These are phyloP conservation scores for Rhinophrynus dorsalis DNA, from an alignment of 2,797 vertebrate species.

Conservation along the genomic window DNA sequence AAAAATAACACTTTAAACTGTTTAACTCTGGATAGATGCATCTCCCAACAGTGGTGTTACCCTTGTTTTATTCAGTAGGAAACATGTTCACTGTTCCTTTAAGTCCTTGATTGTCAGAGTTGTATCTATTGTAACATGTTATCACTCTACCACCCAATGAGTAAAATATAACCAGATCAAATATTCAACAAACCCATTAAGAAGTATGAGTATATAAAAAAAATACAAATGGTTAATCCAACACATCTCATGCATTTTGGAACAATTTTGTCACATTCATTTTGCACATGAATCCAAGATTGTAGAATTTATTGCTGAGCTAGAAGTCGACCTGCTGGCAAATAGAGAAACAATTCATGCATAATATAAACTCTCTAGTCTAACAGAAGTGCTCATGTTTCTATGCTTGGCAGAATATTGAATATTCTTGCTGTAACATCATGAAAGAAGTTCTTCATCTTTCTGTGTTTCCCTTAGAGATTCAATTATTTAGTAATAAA, in stretches of 20 bases:
- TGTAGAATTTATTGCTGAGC: slow-evolving; percentile 42
- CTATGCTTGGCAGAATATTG: slow-evolving; percentile 16
- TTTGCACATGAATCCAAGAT: slow-evolving; percentile 39
- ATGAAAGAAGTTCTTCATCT: slow-evolving; percentile 24
- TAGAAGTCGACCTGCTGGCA: slow-evolving; percentile 41
- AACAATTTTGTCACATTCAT: slow-evolving; percentile 40
- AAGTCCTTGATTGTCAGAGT: no score
- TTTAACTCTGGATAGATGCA: no score
- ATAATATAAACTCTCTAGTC: slow-evolving; percentile 23
- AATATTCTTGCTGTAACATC: slow-evolving; percentile 43
- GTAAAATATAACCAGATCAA: no score
- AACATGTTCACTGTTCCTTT: no score
- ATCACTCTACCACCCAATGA: no score
- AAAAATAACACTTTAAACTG: no score
- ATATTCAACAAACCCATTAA: no score
- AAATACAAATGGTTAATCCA: neutral
- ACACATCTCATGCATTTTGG: slow-evolving; percentile 25
- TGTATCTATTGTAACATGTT: no score
- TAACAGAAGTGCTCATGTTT: slow-evolving; percentile 35
- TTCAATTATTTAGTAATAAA: slow-evolving; percentile 42
- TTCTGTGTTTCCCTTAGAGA: slow-evolving; percentile 35
- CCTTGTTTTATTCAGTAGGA: no score
- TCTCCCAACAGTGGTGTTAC: no score
- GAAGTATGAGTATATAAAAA: no score
- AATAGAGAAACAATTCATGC: slow-evolving; percentile 27